Base-by-base conservation (phyloP, 2,113 vertebrate species). In the Chascanopsetta lugubris region DNA sequence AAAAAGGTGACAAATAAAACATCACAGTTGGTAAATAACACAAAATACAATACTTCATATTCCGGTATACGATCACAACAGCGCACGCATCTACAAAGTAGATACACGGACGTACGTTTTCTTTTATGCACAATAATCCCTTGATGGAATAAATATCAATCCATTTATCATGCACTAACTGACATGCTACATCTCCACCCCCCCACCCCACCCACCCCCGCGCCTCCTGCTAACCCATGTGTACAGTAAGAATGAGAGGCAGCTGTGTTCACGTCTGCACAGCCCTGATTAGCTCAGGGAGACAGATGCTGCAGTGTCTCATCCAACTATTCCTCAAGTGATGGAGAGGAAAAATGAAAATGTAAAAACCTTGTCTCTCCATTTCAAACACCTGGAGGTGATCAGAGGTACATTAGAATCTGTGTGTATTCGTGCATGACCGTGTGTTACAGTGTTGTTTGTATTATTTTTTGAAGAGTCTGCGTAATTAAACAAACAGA, bases 401-500 rank as follows among this genome's bases (percentile, higher is more conserved):
- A 3, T 6, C 21, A 18, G n/a, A 8, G 42, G 42, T 18, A 45
- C 18, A 42, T 4, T 1, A 15, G 12, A 42, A 30, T 5, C 29
- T 30, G 29, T 30, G 8, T 5, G 8, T 30, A 4, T 4, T 30
- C 8, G 8, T 9, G 36, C 17, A 12, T 38, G 34, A 38, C 34
- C 8, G 29, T 30, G 8, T 30, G 5, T 63, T 50, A 21, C 22
- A 45, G 24, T 38, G 1, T 38, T 38, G 15, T 60, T 10, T n/a
- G 18, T 30, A 18, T 13, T 6, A 13, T 50, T 11, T 27, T 21
- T 21, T 46, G 58, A 8, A 10, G 6, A 30, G 2, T 29, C 12
- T 38, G 34, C 34, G 7, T 45, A 24, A 63, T 73, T 58, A 62
- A 61, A 34, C 42, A 68, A 64, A 62, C 38, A 57, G 74, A 32